phyloP scores from a whole-genome alignment of 1,140 invertebrate genomes.

The Penaeus vannamei region DNA sequence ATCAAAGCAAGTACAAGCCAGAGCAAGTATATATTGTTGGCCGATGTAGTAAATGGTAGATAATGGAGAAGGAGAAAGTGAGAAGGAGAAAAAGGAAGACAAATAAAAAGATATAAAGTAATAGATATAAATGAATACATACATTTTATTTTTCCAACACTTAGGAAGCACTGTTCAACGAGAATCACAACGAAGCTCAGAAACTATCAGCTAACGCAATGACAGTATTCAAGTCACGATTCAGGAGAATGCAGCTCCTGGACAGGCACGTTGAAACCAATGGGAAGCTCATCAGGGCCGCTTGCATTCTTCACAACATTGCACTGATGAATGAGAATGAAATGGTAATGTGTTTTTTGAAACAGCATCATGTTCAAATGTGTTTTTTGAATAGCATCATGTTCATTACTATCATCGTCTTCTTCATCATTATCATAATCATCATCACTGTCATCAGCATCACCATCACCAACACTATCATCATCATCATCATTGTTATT shows the following conservation, averaged over 20 bases:
- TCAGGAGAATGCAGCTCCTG: constrained; percentile 21
- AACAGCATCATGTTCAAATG: background rate
- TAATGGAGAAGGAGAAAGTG: background rate
- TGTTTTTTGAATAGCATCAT: background rate
- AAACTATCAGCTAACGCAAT: constrained; percentile 6
- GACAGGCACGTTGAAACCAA: constrained; percentile 6
- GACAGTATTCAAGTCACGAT: constrained; percentile 35
- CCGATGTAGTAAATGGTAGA: too few species aligned
- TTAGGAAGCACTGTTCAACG: constrained; percentile 8
- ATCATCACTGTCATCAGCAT: background rate
- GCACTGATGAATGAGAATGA: constrained; percentile 29
- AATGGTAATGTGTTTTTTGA: constrained; percentile 21
- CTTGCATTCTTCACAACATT: constrained; percentile 40
- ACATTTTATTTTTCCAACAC: background rate
- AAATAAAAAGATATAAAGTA: background rate
- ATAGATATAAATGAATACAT: background rate
- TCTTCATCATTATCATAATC: background rate
- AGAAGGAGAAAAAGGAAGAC: background rate
- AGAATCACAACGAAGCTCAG: constrained; percentile 3
- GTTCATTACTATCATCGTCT: too few species aligned
- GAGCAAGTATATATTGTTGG: too few species aligned
- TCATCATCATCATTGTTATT: background rate
- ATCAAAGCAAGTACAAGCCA: too few species aligned
- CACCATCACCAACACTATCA: too few species aligned
- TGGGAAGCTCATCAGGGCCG: constrained; percentile 2